Base-by-base conservation (phyloP, 1,140 invertebrate species). In the Scaptomyza hsui region DNA sequence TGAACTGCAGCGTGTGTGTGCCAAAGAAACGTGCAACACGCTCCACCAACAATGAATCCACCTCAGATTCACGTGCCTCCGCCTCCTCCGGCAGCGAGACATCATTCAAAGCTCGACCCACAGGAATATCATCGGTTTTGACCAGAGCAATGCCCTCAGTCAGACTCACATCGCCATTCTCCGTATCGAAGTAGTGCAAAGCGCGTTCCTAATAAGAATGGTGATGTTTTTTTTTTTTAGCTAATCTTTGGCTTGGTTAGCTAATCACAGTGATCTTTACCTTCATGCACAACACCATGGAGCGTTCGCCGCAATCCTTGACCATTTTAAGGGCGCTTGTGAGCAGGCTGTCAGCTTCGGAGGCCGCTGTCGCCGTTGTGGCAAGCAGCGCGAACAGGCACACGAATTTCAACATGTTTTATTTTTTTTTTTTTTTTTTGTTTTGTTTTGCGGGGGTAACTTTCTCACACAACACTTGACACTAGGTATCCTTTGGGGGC, bases 1-100 rank as follows among this genome's bases (percentile, higher is more conserved):
- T 95, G 67, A 96, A 94, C 89, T 96, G 95, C 42, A 96, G 93
- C 12, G 95, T 96, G 91, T 96, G 95, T 53, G 94, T 95, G 69
- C 95, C 94, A 48, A 97, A 92, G 93, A 96, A 96, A 62, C 94
- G 94, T 60, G 94, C 93, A 26, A 95, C 93, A 42, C 94, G 94
- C 75, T 97, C 95, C 16, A 95, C 91, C 24, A 97, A 92, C 49
- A 95, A 93, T n/a, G 94, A 94, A 74, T 97, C 95, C 3, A 97
- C 93, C 52, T 95, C 94, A n/a, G 94, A 93, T 91, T 97, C 95
- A 63, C 95, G 93, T 12, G 94, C 94, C 73, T 94, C 94, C 13
- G 93, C 92, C 77, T 96, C 95, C 9, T 94, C 93, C 18, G 95
- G 94, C 52, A 96, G 91, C 15, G 92, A 90, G 70, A 93, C 90